Base-by-base conservation (phyloP, 2,888 invertebrate genomes). In the Hipparchia sbordonii region DNA sequence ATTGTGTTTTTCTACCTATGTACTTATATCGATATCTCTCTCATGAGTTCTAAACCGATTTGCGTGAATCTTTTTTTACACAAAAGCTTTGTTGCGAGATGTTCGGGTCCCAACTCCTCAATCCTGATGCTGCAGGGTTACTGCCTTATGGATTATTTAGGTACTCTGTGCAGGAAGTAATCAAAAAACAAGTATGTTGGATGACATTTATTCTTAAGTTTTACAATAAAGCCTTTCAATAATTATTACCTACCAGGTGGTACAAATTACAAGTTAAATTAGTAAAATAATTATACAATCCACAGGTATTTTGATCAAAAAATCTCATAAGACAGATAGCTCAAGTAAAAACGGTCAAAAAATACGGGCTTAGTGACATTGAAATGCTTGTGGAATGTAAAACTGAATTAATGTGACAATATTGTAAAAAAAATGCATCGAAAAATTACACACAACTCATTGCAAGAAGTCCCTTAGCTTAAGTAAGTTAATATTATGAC, bases 171-270 rank as follows among this genome's bases (percentile, higher is more conserved):
- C 23, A 23, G 23, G 23, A 23, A 23, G 12, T 52, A 66, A 73
- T 62, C 60, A 70, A 73, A 61, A 56, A 75, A 12, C 65, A 8
- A 69, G 57, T 57, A 45, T 72, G 67, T 75, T 75, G 72, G 63
- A 74, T 72, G 74, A 76, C 63, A 65, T 76, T 79, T 76, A 74
- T 75, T 77, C 75, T 74, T 70, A 76, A 77, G 73, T 76, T 77
- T 78, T 76, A 79, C 76, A 77, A 75, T 82, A 79, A 81, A 80
- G 79, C 79, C 77, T 79, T 75, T 76, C 71, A 68, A 79, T 70
- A 69, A 78, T 71, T 73, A 65, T 46, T 69, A 76, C 73, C 72
- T 77, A 77, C 75, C 72, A 73, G 72, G 70, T 74, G 72, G 66
- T 72, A 78, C 39, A 60, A 70, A 75, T 72, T 60, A 73, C 61